Evolutionary conservation across 2,888 invertebrate genomes (phyloP).

Genomic region (Ectropis crepuscularia): DNA sequence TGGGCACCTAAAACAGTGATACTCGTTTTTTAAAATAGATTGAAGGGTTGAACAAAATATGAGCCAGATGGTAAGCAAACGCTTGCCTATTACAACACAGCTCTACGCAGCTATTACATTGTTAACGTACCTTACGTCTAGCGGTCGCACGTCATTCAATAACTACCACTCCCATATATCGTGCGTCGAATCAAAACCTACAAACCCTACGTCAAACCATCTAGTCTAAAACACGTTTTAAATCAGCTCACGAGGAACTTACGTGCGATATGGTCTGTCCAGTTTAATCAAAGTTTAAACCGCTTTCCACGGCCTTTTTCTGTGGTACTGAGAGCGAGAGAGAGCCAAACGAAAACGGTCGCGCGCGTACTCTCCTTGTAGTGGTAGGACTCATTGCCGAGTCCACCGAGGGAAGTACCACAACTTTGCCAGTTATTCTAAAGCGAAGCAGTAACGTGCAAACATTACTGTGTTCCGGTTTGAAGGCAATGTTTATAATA

Average conservation of each 20-base stretch:
- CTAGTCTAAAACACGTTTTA: background rate
- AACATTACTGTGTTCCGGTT: too few relatives aligned
- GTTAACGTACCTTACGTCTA: background rate
- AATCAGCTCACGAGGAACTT: background rate
- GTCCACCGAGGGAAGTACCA: too few relatives aligned
- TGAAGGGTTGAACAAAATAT: too few relatives aligned
- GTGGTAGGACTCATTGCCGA: too few relatives aligned
- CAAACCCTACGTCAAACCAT: background rate
- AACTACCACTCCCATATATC: conserved; percentile 10
- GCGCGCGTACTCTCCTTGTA: too few relatives aligned
- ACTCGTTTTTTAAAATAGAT: too few relatives aligned
- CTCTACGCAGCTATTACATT: background rate
- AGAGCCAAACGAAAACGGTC: too few relatives aligned
- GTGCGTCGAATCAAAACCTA: conserved; percentile 6
- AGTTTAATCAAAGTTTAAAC: background rate
- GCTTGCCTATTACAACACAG: background rate
- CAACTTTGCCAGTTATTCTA: too few relatives aligned
- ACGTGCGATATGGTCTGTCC: background rate
- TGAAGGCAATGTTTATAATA: too few relatives aligned
- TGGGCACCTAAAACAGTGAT: too few relatives aligned
- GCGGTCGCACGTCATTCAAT: background rate
- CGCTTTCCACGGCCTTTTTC: background rate
- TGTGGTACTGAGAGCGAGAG: background rate
- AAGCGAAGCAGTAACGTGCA: too few relatives aligned
- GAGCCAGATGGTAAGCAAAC: too few relatives aligned